Conservation (phyloP, 2,888 invertebrate genomes). For the Acrobasis consociella region DNA sequence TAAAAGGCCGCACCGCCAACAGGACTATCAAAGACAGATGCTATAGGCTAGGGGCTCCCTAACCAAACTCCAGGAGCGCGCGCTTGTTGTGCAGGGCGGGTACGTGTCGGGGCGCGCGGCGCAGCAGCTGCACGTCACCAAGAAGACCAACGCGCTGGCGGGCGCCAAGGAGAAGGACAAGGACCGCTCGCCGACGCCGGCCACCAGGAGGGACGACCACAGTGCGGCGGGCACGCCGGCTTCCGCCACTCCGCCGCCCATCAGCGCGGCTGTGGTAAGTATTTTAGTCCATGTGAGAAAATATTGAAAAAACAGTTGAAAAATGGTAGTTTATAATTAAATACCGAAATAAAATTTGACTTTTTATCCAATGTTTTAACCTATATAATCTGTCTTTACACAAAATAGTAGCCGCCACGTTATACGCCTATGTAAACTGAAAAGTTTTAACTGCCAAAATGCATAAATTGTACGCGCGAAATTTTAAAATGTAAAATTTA, state of each 20-base stretch:
- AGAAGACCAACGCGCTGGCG: conserved; percentile 90
- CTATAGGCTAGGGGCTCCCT: conserved; percentile 78
- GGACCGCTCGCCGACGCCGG: conserved; percentile 63
- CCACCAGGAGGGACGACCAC: conserved; percentile 38
- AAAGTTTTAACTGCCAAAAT: no score
- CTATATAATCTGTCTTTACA: no score
- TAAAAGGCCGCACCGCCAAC: conserved; percentile 49
- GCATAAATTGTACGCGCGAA: no score
- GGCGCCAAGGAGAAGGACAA: conserved; percentile 83
- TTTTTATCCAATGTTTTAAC: no score
- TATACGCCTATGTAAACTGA: no score
- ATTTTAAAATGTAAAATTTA: no score
- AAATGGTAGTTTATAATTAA: no score
- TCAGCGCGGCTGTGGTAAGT: conserved; percentile 55
- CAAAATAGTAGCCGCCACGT: no score
- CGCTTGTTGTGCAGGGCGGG: conserved; percentile 85
- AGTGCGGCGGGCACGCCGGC: conserved; percentile 52
- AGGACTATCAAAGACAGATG: conserved; percentile 63
- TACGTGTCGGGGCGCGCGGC: conserved; percentile 84
- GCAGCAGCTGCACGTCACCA: conserved; percentile 86
- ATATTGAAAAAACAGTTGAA: no score
- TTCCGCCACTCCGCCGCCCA: conserved; percentile 64
- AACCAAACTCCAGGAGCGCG: conserved; percentile 85
- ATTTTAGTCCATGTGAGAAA: no score
- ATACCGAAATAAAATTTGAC: no score